Base-by-base conservation (phyloP, 92 coral and sea anemone genomes). In the Virgularia gustaviana region DNA sequence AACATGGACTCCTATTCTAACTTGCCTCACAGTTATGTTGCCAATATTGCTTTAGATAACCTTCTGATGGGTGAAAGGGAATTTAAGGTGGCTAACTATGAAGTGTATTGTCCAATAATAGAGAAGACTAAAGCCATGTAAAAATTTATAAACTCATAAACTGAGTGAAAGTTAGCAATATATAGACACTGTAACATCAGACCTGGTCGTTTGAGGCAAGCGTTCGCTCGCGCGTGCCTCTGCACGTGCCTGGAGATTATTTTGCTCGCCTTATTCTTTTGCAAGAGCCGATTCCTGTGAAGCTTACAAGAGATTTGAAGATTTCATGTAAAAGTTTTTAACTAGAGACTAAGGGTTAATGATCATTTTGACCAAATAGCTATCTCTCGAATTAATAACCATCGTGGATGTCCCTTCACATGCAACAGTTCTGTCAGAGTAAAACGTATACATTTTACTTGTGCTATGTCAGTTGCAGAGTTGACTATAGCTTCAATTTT, bases 11-110 rank as follows among this genome's bases (percentile, higher is more conserved):
- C 97, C 24, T 89, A 83, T 81, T 83, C 91, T 45, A 91, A 85
- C 27, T 63, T 91, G 57, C 96, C 97, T 56, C 92, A 91, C 78
- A 89, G 90, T 67, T 91, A 86, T 67, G 91, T 83, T 86, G 91
- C 96, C 28, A 71, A 85, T 56, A 73, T 77, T 78, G 97, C 89
- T 58, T 80, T 90, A 0, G 64, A 66, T 24, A 70, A 75, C 19
- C 63, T 89, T 15, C 79, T 91, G 20, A 91, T 89, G 97, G 97
- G 97, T 9, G 86, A 71, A 37, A 84, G 77, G 80, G 84, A 78
- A 78, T 92, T 92, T 43, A 70, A 77, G 38, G 91, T 92, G 16
- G 79, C 85, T 33, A 92, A 92, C 56, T 89, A 92, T 80, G 96
- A 89, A 73, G 91, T 91, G 49, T 88, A 88, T 77, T 45, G 18